These are phyloP conservation scores for Platycnemis pennipes DNA, from an alignment of 2,888 invertebrate genomes.

Conservation along the genomic window DNA sequence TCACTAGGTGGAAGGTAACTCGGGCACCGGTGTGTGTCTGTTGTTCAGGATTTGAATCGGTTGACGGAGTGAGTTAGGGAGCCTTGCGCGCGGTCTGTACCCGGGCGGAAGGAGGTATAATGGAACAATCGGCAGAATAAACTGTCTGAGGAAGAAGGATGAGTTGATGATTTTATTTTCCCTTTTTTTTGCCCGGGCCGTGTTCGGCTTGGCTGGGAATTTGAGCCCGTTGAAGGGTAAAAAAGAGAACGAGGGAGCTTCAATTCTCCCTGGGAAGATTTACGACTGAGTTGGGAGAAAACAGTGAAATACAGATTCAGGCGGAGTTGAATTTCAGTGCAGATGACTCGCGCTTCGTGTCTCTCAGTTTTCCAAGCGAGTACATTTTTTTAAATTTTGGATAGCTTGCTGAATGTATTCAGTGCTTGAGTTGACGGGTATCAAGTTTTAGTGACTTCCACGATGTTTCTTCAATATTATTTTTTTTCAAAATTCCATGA, in stretches of 20 bases:
- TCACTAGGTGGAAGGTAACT: background rate
- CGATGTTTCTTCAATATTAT: no score
- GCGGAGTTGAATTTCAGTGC: background rate
- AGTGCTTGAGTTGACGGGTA: background rate
- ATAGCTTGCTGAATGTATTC: background rate
- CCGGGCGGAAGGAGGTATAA: background rate
- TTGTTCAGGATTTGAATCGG: background rate
- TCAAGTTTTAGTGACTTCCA: no score
- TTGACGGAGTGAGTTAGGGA: background rate
- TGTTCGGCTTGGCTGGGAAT: background rate
- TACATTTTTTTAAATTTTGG: background rate
- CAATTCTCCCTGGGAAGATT: conserved; percentile 15
- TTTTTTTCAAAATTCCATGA: no score
- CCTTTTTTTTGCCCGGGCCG: background rate
- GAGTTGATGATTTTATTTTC: background rate
- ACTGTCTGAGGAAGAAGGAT: background rate
- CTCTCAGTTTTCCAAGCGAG: background rate
- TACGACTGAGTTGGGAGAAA: background rate
- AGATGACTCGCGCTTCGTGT: background rate
- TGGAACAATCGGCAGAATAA: background rate
- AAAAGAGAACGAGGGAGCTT: background rate
- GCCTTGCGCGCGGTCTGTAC: background rate
- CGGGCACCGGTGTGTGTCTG: background rate
- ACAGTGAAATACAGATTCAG: background rate
- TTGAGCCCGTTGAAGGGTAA: background rate